Evolutionary conservation across 2,888 invertebrate species (phyloP).

Genomic region (Mimumesa dahlbomi): DNA sequence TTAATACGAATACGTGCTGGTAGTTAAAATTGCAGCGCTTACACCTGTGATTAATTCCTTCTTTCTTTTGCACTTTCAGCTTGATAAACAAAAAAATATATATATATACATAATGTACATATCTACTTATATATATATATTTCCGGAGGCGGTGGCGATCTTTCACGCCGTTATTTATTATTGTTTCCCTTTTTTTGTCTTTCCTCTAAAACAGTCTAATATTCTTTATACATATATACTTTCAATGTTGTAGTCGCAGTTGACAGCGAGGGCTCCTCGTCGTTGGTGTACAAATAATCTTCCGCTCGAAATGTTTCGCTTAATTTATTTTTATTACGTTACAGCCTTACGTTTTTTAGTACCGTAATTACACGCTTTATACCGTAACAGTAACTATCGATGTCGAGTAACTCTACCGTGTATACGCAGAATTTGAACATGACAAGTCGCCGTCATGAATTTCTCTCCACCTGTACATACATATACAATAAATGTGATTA

Average conservation of each 20-base stretch:
- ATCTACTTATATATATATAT: neutral
- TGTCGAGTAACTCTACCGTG: constrained; percentile 25
- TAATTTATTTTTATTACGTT: constrained; percentile 52
- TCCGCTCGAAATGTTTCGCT: constrained; percentile 42
- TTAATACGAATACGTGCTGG: neutral
- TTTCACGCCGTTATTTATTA: constrained; percentile 13
- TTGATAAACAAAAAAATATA: constrained; percentile 40
- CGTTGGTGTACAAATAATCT: constrained; percentile 40
- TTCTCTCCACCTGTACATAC: neutral
- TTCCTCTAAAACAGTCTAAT: constrained; percentile 13
- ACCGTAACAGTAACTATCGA: constrained; percentile 44
- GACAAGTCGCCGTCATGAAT: constrained; percentile 3
- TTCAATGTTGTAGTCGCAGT: constrained; percentile 47
- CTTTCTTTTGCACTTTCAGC: constrained; percentile 49
- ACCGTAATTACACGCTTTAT: constrained; percentile 55
- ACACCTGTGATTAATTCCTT: constrained; percentile 17
- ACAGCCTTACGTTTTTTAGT: constrained; percentile 39
- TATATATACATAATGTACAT: neutral
- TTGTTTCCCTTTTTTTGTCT: constrained; percentile 2
- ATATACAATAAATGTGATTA: neutral
- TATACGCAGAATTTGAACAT: constrained; percentile 34
- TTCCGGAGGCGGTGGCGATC: constrained; percentile 27
- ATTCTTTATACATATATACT: constrained; percentile 8
- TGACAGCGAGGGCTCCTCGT: constrained; percentile 37
- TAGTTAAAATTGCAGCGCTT: constrained; percentile 45